phyloP scores from a whole-genome alignment of 1,140 invertebrate species.

The Leptinotarsa defecta region DNA sequence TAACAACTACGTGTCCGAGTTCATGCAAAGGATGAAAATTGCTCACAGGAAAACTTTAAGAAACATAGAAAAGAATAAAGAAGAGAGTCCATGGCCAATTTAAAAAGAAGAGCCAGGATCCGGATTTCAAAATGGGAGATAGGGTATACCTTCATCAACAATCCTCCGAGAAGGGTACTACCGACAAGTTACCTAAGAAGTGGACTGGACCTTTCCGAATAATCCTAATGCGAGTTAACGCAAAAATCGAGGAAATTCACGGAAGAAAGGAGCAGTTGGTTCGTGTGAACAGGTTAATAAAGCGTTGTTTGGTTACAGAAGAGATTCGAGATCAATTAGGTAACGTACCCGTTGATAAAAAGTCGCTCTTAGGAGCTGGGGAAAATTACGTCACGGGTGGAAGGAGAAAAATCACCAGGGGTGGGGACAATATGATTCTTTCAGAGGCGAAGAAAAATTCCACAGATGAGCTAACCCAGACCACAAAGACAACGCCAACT shows the following conservation, averaged over 20 bases:
- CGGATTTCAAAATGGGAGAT: neutral
- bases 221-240: constrained; percentile 13
- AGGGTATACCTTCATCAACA: constrained; percentile 17
- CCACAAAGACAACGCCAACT: too few species aligned
- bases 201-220: constrained; percentile 28
- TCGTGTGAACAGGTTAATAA: constrained; percentile 21
- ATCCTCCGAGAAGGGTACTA: constrained; percentile 19
- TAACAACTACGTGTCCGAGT: too few species aligned
- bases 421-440: too few species aligned
- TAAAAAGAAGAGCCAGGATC: neutral
- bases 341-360: too few species aligned
- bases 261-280: constrained; percentile 18
- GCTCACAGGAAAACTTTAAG: neutral
- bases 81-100: neutral
- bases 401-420: too few species aligned
- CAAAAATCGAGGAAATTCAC: constrained; percentile 21
- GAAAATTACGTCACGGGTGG: too few species aligned
- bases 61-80: neutral
- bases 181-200: constrained; percentile 17
- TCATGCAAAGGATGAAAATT: too few species aligned
- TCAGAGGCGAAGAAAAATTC: too few species aligned
- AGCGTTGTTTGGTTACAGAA: too few species aligned
- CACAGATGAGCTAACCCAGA: too few species aligned
- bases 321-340: too few species aligned
- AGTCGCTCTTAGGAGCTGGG: too few species aligned